A percentile compares a stretch with the other conserved stretches of the same genome.
Conservation (phyloP, 2,797 vertebrate species). For the Melanotaenia maccullochi region DNA sequence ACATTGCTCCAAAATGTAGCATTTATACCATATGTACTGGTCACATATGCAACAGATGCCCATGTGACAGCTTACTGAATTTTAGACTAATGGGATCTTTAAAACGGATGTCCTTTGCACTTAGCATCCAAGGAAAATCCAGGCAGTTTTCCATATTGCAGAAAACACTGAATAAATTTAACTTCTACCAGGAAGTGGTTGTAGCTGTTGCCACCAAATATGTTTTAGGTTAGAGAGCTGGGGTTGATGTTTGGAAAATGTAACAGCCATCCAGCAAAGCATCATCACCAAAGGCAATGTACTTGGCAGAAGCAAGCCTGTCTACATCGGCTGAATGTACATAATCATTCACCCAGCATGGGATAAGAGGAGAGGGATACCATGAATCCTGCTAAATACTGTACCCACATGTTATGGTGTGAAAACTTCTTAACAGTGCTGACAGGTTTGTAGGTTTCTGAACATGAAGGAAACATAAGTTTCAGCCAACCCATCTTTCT, state of each 20-base stretch:
- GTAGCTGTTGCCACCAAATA: neutral
- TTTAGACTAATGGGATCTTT: neutral
- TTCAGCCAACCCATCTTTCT: constrained; percentile 23
- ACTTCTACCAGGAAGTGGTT: neutral
- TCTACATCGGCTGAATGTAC: neutral
- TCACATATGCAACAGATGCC: neutral
- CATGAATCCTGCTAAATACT: neutral
- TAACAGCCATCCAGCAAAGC: neutral
- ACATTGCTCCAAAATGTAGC: neutral
- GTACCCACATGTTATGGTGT: constrained; percentile 5
- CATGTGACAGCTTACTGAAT: neutral
- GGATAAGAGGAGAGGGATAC: neutral
- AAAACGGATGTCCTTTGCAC: neutral
- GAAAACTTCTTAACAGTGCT: constrained; percentile 13
- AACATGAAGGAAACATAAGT: neutral
- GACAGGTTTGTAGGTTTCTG: constrained; percentile 15
- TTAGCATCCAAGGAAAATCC: neutral
- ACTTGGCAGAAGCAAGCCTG: neutral
- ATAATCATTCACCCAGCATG: neutral
- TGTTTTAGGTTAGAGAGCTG: neutral
- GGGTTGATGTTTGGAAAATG: neutral
- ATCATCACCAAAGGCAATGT: neutral
- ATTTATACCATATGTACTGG: neutral
- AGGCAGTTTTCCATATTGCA: neutral
- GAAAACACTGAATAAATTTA: neutral